Base-by-base conservation (phyloP, 2,113 vertebrate species). In the Epinephelus fuscoguttatus region DNA sequence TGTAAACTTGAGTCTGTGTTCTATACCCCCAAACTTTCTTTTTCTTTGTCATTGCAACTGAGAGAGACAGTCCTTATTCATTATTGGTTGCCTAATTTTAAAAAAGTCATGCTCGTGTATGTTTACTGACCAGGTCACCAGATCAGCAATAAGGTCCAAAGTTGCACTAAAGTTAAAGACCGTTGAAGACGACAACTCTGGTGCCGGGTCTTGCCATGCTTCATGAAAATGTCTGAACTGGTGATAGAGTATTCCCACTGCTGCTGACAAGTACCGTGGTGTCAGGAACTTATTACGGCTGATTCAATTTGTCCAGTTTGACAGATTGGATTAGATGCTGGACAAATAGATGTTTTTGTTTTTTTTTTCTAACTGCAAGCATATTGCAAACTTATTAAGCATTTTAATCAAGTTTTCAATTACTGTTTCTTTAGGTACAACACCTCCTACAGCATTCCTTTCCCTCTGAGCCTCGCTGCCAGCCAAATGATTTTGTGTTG, bases 371-470 rank as follows among this genome's bases (percentile, higher is more conserved):
- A 71, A 47, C 84, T 64, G 75, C 63, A 15, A 53, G 64, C 57
- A 71, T 12, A 53, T 30, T 45, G 70, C 69, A 57, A 69, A 82
- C 30, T 60, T 80, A 75, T 82, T 80, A 81, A 81, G 56, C 73
- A 80, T 81, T 86, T 89, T 83, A 82, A 88, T 90, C 59, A 89
- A 63, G 33, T 86, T 89, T 91, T 90, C 82, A 90, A 89, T 91
- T 89, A 88, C 78, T 30, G 55, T 53, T 78, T 80, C 72, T 72
- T 49, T 23, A 17, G 70, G 63, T 56, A 50, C 74, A 23, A 37
- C 17, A 40, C 56, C 11, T 25, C 70, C 57, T 67, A 47, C 72
- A 75, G 73, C 62, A 60, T 56, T 52, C 13, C 33, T 27, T 33
- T 33, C 75, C 19, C 13, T 15, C 63, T 57, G 45, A 82, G 67